These are phyloP conservation scores for Melanostigma gelatinosum DNA, from an alignment of 2,113 vertebrate genomes.

Conservation along the genomic window DNA sequence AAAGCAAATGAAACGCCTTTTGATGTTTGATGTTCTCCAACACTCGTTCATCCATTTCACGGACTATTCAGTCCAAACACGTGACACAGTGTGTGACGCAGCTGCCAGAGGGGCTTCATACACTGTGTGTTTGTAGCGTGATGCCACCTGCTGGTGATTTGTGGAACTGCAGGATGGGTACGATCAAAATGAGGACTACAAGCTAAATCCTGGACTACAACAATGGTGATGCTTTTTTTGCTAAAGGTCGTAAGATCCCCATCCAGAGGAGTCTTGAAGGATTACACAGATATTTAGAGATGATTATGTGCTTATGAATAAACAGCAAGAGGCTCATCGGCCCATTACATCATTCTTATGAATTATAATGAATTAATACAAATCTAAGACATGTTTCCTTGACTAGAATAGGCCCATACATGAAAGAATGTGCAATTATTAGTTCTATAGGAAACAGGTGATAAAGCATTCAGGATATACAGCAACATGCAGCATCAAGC, in stretches of 20 bases:
- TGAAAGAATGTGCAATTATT: neutral
- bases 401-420: neutral
- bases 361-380: neutral
- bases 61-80: neutral
- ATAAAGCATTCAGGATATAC: neutral
- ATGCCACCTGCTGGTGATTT: slow-evolving; percentile 33
- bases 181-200: neutral
- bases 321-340: neutral
- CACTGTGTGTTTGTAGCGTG: neutral
- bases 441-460: neutral
- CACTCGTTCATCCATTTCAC: neutral
- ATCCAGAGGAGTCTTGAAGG: neutral
- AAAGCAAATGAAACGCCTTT: neutral
- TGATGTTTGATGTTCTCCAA: neutral
- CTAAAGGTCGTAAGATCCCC: neutral
- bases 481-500: neutral
- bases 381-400: neutral
- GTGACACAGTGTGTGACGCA: neutral
- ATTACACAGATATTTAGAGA: neutral
- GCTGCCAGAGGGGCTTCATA: neutral
- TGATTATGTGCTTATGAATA: neutral
- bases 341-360: neutral
- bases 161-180: neutral
- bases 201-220: slow-evolving; percentile 23
- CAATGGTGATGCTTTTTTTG: slow-evolving; percentile 1